Conservation (phyloP, 1,140 invertebrate genomes). For the Pseudomyrmex gracilis region DNA sequence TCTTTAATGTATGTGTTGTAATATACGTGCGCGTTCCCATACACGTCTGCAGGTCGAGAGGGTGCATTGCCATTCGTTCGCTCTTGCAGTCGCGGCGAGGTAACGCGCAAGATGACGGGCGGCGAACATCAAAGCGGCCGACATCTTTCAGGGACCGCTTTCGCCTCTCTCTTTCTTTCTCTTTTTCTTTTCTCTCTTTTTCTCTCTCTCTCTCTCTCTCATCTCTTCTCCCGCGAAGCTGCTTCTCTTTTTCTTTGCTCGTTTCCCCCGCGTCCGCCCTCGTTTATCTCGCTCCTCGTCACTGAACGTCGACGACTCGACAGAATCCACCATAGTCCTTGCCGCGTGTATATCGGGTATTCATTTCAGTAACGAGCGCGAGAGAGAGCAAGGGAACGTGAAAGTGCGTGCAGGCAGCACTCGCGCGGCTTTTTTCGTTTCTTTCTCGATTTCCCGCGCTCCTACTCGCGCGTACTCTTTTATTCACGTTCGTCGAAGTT, state of each 20-base stretch:
- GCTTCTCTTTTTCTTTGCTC: constrained; percentile 48
- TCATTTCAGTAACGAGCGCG: constrained; percentile 60
- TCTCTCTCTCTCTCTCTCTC: constrained; percentile 3
- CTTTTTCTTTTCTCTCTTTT: constrained; percentile 10
- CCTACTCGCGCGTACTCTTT: constrained; percentile 8
- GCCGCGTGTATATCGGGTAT: constrained; percentile 51
- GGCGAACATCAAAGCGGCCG: constrained; percentile 78
- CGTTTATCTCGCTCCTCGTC: constrained; percentile 57
- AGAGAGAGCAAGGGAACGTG: constrained; percentile 49
- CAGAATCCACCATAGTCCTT: constrained; percentile 24
- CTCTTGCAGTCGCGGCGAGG: constrained; percentile 54
- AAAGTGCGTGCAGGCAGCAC: constrained; percentile 29
- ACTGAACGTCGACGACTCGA: constrained; percentile 32
- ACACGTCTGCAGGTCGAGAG: constrained; percentile 38
- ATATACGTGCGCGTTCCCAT: constrained; percentile 3
- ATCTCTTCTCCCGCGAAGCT: constrained; percentile 7
- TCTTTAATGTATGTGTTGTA: neutral
- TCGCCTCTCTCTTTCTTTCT: constrained; percentile 33
- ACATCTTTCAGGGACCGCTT: constrained; percentile 74
- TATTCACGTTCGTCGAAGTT: neutral
- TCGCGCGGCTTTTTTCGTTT: constrained; percentile 26
- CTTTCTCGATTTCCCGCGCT: constrained; percentile 47
- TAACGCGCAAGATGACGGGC: constrained; percentile 75
- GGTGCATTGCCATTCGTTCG: constrained; percentile 63
- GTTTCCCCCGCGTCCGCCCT: constrained; percentile 31